Conservation (phyloP, 2,113 vertebrate species). For the Triplophysa rosa region DNA sequence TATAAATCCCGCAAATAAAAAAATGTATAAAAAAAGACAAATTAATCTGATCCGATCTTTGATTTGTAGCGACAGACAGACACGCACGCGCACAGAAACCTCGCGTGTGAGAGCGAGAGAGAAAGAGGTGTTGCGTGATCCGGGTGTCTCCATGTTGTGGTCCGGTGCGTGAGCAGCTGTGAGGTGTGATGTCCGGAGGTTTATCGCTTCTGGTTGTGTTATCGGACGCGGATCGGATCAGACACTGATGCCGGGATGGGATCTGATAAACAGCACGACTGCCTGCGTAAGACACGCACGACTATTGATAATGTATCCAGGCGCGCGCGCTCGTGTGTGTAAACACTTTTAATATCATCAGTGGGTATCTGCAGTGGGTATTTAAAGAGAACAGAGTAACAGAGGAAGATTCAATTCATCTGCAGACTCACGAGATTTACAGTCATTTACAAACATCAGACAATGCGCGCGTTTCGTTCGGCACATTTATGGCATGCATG, state of each 20-base stretch:
- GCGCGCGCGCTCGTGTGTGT: background rate
- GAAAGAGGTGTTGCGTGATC: background rate
- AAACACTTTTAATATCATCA: too few species aligned
- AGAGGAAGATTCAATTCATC: too few species aligned
- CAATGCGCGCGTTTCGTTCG: too few species aligned
- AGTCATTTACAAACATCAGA: too few species aligned
- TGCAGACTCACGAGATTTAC: too few species aligned
- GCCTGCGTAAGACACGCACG: conserved; percentile 41
- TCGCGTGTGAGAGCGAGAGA: background rate
- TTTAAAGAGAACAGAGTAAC: background rate
- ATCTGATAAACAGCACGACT: conserved; percentile 26
- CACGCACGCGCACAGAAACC: too few species aligned
- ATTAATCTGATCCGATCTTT: too few species aligned
- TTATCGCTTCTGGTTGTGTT: conserved; percentile 5
- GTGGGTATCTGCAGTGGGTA: background rate
- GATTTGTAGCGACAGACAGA: too few species aligned
- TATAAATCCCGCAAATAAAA: too few species aligned
- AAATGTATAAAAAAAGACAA: too few species aligned
- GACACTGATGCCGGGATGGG: conserved; percentile 19
- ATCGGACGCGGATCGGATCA: conserved; percentile 24
- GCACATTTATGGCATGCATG: background rate
- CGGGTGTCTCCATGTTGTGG: background rate
- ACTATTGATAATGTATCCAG: background rate
- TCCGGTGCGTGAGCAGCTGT: background rate
- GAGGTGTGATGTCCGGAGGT: background rate